A percentile compares a stretch with the other conserved stretches of the same genome.
Conservation (phyloP, 2,797 vertebrate species). For the Synaphobranchus kaupii region DNA sequence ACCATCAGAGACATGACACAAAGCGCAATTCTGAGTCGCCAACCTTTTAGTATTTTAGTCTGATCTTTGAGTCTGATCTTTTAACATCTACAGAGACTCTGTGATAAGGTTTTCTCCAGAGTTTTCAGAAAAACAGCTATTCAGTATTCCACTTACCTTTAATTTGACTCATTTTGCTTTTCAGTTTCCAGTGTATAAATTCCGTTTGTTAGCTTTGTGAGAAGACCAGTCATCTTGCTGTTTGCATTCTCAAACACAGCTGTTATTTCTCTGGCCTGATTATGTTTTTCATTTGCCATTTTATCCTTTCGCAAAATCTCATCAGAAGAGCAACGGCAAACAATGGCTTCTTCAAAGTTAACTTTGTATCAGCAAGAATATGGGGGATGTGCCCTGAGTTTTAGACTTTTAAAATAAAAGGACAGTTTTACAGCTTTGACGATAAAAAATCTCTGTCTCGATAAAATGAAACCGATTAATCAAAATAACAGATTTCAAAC, state of each 20-base stretch:
- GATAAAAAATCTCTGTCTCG: not conserved
- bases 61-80: not conserved
- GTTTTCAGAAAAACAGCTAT: not conserved
- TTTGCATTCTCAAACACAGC: not conserved
- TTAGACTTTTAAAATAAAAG: not conserved
- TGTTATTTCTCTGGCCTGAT: not conserved
- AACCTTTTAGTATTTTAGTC: not conserved
- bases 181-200: not conserved
- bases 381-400: not conserved
- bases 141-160: not conserved
- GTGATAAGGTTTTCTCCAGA: not conserved
- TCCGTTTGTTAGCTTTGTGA: not conserved
- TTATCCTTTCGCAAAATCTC: not conserved
- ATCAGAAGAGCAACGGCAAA: not conserved
- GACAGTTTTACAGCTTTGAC: not conserved
- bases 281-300: not conserved
- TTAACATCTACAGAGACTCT: not conserved
- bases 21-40: not conserved
- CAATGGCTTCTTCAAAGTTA: not conserved
- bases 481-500: not conserved
- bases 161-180: not conserved
- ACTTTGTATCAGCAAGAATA: not conserved
- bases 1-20: not conserved
- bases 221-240: not conserved
- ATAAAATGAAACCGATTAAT: not conserved